These are phyloP conservation scores for Pterophyllum scalare DNA, from an alignment of 2,113 vertebrate species.

Conservation along the genomic window DNA sequence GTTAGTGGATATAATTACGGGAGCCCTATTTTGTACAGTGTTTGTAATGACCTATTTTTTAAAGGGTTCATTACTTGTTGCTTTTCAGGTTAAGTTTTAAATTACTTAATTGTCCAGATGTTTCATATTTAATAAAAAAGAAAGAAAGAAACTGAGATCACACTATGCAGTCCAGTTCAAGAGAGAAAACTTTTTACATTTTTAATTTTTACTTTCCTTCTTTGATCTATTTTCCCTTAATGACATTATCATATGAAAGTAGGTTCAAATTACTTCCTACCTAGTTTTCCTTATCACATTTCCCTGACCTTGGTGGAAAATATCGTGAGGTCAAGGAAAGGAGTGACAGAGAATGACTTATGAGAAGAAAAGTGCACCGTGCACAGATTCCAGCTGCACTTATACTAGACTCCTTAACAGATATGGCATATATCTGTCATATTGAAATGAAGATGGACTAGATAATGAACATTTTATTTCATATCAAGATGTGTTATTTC, in stretches of 20 bases:
- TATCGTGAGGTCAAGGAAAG: background rate
- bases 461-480: background rate
- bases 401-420: background rate
- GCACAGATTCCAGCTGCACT: background rate
- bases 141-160: background rate
- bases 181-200: background rate
- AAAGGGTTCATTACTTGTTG: background rate
- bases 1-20: slow-evolving; percentile 2
- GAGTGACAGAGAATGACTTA: background rate
- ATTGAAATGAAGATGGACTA: background rate
- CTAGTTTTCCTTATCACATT: background rate
- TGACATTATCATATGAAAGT: background rate
- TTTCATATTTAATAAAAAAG: background rate
- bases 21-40: background rate
- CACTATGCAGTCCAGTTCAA: background rate
- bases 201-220: background rate
- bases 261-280: background rate
- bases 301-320: background rate
- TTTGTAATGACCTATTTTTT: slow-evolving; percentile 10
- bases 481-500: background rate
- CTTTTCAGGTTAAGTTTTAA: background rate
- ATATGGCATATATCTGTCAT: background rate
- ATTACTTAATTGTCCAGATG: background rate
- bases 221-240: background rate
- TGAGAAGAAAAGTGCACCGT: background rate